Percentiles rank a stretch among this genome's conserved stretches.
phyloP scores from a whole-genome alignment of 2,113 vertebrate genomes.

The Onychorhynchus coronatus region DNA sequence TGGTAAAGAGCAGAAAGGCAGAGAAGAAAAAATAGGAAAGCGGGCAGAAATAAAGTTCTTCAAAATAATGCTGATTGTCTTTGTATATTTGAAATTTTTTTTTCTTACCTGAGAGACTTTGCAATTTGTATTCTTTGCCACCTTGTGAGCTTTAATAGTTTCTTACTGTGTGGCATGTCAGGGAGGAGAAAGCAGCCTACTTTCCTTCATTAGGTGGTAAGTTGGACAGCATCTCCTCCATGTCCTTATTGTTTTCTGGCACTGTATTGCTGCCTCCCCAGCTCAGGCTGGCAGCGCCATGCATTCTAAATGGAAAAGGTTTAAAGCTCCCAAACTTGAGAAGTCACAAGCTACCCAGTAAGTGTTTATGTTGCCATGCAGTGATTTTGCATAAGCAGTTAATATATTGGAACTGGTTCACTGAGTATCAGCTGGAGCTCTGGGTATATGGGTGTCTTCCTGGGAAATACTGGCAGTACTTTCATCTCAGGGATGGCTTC shows the following conservation, averaged over 20 bases:
- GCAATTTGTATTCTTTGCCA: not conserved
- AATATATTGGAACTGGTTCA: not conserved
- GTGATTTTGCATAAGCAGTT: not conserved
- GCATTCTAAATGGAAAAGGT: not conserved
- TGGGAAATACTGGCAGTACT: not conserved
- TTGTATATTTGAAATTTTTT: not conserved
- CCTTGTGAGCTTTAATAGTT: not conserved
- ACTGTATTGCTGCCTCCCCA: not conserved
- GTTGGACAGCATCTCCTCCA: not conserved
- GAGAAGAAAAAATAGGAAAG: not conserved
- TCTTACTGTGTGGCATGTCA: not conserved
- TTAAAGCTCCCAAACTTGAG: not conserved
- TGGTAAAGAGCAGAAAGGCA: not conserved
- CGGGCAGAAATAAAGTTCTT: not conserved
- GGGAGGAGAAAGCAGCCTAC: not conserved
- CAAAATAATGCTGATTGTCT: not conserved
- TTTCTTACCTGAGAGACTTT: not conserved
- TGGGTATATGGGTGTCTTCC: fast-evolving
- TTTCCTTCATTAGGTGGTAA: not conserved
- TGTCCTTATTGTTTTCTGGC: not conserved
- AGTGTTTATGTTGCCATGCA: not conserved
- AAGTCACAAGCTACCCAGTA: not conserved
- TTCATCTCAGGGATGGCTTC: not conserved
- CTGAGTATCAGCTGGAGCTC: not conserved
- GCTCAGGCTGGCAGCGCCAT: fast-evolving